Percentiles rank a stretch among this genome's conserved stretches.
phyloP scores from a whole-genome alignment of 2,888 invertebrate species.

The Pyrgus malvae region DNA sequence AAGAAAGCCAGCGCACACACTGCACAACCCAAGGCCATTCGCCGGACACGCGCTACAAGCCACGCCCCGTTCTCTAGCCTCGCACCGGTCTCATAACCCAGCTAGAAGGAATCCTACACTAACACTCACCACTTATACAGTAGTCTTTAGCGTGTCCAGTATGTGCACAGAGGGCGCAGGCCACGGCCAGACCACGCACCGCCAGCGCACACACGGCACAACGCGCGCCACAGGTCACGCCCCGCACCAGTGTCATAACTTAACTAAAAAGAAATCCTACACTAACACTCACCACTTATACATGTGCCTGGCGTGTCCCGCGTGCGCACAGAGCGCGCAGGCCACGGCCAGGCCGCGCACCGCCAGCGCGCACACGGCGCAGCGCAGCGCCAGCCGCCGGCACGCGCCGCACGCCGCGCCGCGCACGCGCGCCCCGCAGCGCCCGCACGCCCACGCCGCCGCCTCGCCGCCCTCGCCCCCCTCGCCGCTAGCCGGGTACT shows the following conservation, averaged over 20 bases:
- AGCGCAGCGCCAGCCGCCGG: slow-evolving; percentile 88
- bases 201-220: slow-evolving; percentile 92
- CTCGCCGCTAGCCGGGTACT: slow-evolving; percentile 58
- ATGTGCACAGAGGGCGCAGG: too few relatives aligned
- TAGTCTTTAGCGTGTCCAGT: too few relatives aligned
- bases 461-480: slow-evolving; percentile 79
- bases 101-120: not conserved
- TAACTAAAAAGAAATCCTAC: not conserved
- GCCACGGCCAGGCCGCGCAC: slow-evolving; percentile 93
- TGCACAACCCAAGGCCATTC: too few relatives aligned
- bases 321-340: slow-evolving; percentile 95
- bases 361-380: slow-evolving; percentile 92
- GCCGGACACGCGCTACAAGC: too few relatives aligned
- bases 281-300: slow-evolving; percentile 84
- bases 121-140: too few relatives aligned
- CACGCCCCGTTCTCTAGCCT: too few relatives aligned
- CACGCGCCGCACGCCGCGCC: slow-evolving; percentile 88
- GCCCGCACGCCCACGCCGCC: slow-evolving; percentile 84
- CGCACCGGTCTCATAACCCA: not conserved
- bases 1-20: too few relatives aligned
- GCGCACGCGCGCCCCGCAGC: slow-evolving; percentile 74
- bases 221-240: too few relatives aligned
- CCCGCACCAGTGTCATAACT: not conserved
- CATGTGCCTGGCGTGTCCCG: slow-evolving; percentile 94
- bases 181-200: too few relatives aligned